Conservation (phyloP, 2,888 invertebrate genomes). For the Dicranocentrus wangi region DNA sequence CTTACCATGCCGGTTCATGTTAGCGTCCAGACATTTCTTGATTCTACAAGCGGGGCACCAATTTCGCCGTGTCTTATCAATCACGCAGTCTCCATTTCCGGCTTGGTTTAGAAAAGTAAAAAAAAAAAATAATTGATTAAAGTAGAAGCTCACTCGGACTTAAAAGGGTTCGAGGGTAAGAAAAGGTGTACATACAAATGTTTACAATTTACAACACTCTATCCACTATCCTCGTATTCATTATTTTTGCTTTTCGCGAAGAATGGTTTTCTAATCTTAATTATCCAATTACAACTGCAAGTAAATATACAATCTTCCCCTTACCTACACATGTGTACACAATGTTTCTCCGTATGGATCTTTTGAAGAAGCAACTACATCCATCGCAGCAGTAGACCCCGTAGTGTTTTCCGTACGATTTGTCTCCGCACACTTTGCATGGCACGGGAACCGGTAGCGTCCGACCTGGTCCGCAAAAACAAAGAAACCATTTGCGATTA, state of each 20-base stretch:
- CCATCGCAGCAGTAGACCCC: conserved; percentile 91
- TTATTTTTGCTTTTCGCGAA: no score
- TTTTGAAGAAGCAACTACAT: conserved; percentile 91
- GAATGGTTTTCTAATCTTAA: background rate
- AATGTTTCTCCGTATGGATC: conserved; percentile 84
- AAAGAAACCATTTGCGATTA: conserved; percentile 12
- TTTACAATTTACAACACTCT: no score
- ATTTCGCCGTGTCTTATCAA: conserved; percentile 88
- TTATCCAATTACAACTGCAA: no score
- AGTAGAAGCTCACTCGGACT: background rate
- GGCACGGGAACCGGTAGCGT: conserved; percentile 81
- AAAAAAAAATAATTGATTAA: background rate
- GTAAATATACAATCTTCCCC: conserved; percentile 70
- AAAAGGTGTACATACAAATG: no score
- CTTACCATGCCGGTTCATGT: conserved; percentile 86
- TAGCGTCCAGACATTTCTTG: conserved; percentile 83
- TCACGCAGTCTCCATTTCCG: conserved; percentile 82
- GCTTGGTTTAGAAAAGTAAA: conserved; percentile 73
- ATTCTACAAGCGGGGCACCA: conserved; percentile 91
- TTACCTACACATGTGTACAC: conserved; percentile 86
- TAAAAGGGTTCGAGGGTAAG: background rate
- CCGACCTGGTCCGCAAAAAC: conserved; percentile 75
- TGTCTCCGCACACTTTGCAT: conserved; percentile 88
- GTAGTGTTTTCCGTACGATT: conserved; percentile 85
- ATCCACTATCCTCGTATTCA: no score